phyloP scores from a whole-genome alignment of 1,140 invertebrate genomes.

The Cotesia vestalis region DNA sequence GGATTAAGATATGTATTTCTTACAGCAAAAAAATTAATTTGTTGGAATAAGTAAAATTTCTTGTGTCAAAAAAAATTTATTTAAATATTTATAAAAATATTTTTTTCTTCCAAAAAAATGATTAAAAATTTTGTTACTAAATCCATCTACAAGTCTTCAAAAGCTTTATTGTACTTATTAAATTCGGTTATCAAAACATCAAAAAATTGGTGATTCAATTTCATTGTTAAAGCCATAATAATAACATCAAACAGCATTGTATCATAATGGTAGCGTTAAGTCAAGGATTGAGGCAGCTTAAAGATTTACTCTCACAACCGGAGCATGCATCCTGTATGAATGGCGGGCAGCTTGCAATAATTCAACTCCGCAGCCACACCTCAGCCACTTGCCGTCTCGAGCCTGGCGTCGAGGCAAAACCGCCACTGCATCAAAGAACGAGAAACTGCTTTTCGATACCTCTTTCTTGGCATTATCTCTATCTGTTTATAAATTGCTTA shows the following conservation, averaged over 20 bases:
- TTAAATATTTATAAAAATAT: no score
- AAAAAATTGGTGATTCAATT: conserved; percentile 21
- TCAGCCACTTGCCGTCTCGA: conserved; percentile 63
- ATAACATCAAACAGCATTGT: conserved; percentile 36
- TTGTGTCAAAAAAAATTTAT: no score
- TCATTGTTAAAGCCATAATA: conserved; percentile 31
- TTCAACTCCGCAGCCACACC: conserved; percentile 64
- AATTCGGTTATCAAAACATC: not conserved
- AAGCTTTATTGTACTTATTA: no score
- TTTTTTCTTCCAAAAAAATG: no score
- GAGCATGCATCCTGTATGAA: conserved; percentile 63
- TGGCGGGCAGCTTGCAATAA: conserved; percentile 63
- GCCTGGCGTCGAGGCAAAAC: conserved; percentile 43
- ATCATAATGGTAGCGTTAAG: conserved; percentile 40
- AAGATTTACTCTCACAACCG: conserved; percentile 59
- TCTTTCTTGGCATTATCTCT: conserved; percentile 18
- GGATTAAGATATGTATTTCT: no score
- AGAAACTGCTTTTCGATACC: conserved; percentile 55
- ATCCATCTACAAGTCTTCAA: no score
- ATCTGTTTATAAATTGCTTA: conserved; percentile 42
- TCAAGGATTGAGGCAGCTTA: conserved; percentile 56
- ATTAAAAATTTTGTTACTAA: no score
- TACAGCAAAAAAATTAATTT: no score
- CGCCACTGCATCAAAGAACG: conserved; percentile 41
- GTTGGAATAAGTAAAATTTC: no score